A percentile compares a stretch with the other conserved stretches of the same genome.
These are phyloP conservation scores for Phyllostomus hastatus DNA, from an alignment of 2,113 vertebrate genomes.

Conservation along the genomic window DNA sequence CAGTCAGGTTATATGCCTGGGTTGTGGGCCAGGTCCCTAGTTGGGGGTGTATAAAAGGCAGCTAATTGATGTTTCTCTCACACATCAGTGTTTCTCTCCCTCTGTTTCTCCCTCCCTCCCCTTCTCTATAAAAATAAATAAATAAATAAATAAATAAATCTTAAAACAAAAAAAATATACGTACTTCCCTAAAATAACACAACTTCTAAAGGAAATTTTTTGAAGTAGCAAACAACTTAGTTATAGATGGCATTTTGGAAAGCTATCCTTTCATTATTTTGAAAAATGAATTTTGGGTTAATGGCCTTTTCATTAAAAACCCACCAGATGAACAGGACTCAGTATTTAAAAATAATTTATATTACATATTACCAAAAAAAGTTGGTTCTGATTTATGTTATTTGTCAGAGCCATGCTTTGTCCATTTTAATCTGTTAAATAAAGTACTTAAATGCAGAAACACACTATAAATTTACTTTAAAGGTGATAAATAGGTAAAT, in stretches of 20 bases:
- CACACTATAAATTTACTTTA: neutral
- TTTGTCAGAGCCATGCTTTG: neutral
- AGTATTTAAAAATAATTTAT: neutral
- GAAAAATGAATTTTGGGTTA: conserved; percentile 24
- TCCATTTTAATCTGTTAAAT: conserved; percentile 5
- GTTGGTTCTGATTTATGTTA: neutral
- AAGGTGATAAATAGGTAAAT: conserved; percentile 5
- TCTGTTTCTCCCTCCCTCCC: too few relatives aligned
- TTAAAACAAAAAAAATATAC: neutral
- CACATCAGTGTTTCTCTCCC: too few relatives aligned
- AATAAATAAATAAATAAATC: too few relatives aligned
- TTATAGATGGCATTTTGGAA: neutral
- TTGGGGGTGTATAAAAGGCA: too few relatives aligned
- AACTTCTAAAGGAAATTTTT: neutral
- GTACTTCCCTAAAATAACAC: neutral
- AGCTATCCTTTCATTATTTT: neutral
- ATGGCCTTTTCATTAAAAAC: conserved; percentile 7
- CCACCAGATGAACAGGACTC: neutral
- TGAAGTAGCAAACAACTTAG: neutral
- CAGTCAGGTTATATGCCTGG: too few relatives aligned
- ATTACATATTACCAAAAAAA: neutral
- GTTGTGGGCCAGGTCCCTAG: too few relatives aligned
- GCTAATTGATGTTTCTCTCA: too few relatives aligned
- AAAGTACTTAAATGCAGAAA: neutral
- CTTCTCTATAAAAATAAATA: too few relatives aligned